Evolutionary conservation across 2,113 vertebrate genomes (phyloP), one percentile per base, ranked within the genome.

Genomic region (Nipponia nippon): DNA sequence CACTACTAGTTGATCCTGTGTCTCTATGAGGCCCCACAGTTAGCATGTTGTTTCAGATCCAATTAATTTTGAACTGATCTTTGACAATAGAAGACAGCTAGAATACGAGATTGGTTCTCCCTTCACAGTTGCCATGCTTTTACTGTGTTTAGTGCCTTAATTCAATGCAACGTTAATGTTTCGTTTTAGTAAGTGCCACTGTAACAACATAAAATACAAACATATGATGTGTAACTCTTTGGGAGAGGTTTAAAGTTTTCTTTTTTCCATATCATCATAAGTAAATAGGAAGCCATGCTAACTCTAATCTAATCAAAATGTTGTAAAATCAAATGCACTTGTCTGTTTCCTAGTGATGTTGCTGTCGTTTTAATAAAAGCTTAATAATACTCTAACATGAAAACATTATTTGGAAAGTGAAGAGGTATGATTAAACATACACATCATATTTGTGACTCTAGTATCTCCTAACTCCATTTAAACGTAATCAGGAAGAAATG

Each of bases 341-440:
- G 63, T 22, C 36, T 30, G 7, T 87, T 97, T 91, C 81, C 73
- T 93, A 58, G 69, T 75, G 65, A 90, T 47, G 44, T 46, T 94
- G 49, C 50, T 93, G 62, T 93, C 30, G 70, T 97, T 97, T 95
- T 76, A 95, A 95, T 96, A 96, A 97, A 94, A 93, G 42, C 77
- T 92, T 93, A 93, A 69, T 94, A 73, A 75, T 95, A 32, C 81
- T 93, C 49, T 94, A 93, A 88, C 50, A 61, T 89, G 75, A 96
- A 96, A 94, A 91, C 79, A 87, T 87, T 96, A 72, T 83, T 85
- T 97, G 83, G 84, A 71, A 97, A 95, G 46, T 70, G 21, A 65
- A 75, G 70, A 42, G 3, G 14, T 96, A 4, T 91, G 71, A 93
- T 93, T 97, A 82, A 91, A 71, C 76, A 42, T 62, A 75, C 66